Conservation (phyloP, 2,888 invertebrate genomes). For the Eupithecia subumbrata region DNA sequence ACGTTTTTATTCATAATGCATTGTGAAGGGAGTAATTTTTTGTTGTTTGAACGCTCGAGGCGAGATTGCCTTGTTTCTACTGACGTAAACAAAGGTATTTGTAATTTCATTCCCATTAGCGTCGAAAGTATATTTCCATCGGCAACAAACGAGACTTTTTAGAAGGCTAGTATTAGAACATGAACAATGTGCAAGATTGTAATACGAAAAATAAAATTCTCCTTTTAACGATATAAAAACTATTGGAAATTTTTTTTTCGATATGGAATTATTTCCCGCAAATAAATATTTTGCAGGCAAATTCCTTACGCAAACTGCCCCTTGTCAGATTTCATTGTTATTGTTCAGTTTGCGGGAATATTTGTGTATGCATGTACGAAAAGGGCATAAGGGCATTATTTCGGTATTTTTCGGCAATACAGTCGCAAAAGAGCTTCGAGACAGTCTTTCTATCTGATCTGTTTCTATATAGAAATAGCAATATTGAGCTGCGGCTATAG, state of each 20-base stretch:
- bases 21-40: conserved; percentile 7
- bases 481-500: no score
- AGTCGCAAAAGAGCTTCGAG: no score
- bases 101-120: background rate
- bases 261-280: background rate
- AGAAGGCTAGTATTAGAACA: background rate
- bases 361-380: background rate
- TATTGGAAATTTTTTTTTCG: background rate
- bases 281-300: background rate
- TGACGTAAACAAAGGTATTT: conserved; percentile 9
- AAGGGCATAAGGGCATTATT: background rate
- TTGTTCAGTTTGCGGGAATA: background rate
- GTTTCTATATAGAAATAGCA: no score
- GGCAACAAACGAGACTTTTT: background rate
- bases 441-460: no score
- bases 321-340: background rate
- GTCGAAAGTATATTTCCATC: background rate
- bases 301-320: background rate
- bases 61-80: conserved; percentile 22
- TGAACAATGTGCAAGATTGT: background rate
- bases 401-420: background rate
- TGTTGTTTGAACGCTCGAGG: conserved; percentile 27
- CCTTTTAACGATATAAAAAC: background rate
- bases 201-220: background rate
- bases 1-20: background rate